Conservation (phyloP, 2,797 vertebrate genomes). For the Stomatorhinus walkeri region DNA sequence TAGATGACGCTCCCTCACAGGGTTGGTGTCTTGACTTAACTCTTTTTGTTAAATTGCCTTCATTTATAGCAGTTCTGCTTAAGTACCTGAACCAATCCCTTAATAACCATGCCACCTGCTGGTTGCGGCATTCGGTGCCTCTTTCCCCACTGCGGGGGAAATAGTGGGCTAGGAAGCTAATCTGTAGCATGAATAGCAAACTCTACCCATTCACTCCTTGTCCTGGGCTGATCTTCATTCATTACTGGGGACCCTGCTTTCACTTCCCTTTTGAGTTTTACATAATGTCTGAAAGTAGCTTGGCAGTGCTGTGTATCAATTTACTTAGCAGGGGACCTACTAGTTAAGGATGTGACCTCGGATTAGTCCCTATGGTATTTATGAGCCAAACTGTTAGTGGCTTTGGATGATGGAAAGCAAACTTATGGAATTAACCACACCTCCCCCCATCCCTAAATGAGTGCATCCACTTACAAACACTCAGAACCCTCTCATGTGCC, state of each 20-base stretch:
- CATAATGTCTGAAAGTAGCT: not conserved
- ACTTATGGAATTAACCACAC: not conserved
- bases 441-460: not conserved
- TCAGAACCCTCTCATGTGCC: not conserved
- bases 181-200: not conserved
- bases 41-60: not conserved
- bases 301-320: not conserved
- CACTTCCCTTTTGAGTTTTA: conserved; percentile 42
- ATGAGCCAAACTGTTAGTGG: not conserved
- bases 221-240: conserved; percentile 38
- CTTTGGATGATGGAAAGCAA: not conserved
- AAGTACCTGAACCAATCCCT: not conserved
- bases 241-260: conserved; percentile 36
- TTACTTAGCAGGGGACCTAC: not conserved
- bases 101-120: not conserved
- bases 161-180: not conserved
- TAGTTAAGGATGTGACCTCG: not conserved
- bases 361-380: not conserved
- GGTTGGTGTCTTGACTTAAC: not conserved
- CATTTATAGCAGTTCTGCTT: not conserved
- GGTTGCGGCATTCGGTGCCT: not conserved
- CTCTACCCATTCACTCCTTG: conserved; percentile 39
- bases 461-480: not conserved
- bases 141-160: not conserved
- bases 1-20: not conserved